These are phyloP conservation scores for Tridacna crocea DNA, from an alignment of 2,888 invertebrate genomes.

Conservation along the genomic window DNA sequence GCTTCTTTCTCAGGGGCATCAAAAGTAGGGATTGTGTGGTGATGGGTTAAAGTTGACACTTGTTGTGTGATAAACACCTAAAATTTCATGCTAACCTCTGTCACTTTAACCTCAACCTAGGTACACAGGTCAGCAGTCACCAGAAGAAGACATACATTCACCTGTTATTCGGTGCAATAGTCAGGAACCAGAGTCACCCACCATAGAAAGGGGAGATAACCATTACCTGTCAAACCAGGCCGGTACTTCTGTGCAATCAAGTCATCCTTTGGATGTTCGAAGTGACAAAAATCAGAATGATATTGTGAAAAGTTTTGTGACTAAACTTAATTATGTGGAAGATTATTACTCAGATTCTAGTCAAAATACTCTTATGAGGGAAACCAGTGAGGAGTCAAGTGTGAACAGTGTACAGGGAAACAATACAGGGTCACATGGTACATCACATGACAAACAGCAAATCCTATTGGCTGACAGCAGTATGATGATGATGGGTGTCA, in stretches of 20 bases:
- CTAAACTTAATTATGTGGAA: conserved; percentile 47
- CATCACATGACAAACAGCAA: conserved; percentile 39
- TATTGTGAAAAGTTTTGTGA: conserved; percentile 26
- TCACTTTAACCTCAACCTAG: conserved; percentile 9
- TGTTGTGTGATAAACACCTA: too few species aligned
- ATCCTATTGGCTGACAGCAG: conserved; percentile 47
- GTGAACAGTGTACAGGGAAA: neutral
- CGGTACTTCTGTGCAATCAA: conserved; percentile 22
- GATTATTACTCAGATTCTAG: conserved; percentile 51
- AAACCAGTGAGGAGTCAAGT: neutral
- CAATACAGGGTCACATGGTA: conserved; percentile 9
- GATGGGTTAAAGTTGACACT: neutral
- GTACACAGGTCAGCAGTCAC: conserved; percentile 44
- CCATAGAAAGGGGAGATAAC: conserved; percentile 63
- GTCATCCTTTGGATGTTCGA: conserved; percentile 14
- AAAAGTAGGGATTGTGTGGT: neutral
- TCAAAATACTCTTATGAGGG: neutral
- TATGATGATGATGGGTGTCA: conserved; percentile 59
- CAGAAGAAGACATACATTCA: conserved; percentile 10
- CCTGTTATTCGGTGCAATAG: conserved; percentile 40
- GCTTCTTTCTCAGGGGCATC: neutral
- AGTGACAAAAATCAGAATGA: conserved; percentile 26
- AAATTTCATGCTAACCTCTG: too few species aligned
- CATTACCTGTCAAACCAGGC: neutral
- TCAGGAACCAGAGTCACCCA: conserved; percentile 70